These are phyloP conservation scores for Pseudorhiza aurosa DNA, from an alignment of 30 jellyfish, hydroid and myxozoan species.

Conservation along the genomic window DNA sequence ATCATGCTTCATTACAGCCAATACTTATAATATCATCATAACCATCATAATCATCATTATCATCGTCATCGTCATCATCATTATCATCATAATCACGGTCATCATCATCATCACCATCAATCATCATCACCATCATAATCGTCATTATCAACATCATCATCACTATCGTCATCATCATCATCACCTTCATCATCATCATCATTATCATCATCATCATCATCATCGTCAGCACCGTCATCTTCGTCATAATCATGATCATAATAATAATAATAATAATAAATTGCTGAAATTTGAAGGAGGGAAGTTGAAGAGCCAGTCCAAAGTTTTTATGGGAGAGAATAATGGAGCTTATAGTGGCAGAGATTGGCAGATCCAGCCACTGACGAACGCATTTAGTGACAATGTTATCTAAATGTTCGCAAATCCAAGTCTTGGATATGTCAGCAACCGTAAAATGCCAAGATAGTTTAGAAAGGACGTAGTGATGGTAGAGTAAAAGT, in stretches of 20 bases:
- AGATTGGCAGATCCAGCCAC: no score
- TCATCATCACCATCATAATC: not conserved
- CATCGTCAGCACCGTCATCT: not conserved
- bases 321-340: no score
- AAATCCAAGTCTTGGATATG: no score
- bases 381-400: no score
- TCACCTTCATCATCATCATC: not conserved
- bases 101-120: not conserved
- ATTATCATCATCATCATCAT: not conserved
- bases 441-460: no score
- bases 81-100: not conserved
- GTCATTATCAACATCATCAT: not conserved
- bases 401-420: no score
- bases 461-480: no score
- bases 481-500: no score
- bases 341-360: no score
- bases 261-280: not conserved
- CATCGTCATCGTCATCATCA: not conserved
- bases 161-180: not conserved
- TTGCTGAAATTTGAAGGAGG: no score
- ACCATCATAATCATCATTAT: not conserved
- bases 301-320: no score
- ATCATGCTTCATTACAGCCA: not conserved
- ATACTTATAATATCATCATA: not conserved
- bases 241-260: not conserved